Evolutionary conservation across 2,797 vertebrate species (phyloP).

Genomic region (Anniella stebbinsi): DNA sequence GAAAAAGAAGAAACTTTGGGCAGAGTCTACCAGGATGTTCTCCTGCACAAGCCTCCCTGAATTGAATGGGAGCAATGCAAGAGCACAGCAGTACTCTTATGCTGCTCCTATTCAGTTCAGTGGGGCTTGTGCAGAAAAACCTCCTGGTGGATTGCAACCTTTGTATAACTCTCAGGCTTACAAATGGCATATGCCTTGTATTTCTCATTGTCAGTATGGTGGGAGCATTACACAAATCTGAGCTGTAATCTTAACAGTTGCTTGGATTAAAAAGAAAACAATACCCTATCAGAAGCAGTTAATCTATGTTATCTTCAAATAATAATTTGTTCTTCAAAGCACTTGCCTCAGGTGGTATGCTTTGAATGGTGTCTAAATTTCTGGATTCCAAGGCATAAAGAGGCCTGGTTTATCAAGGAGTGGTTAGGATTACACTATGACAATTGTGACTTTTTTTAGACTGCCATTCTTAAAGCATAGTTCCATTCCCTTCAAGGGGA

Average conservation of each 20-base stretch:
- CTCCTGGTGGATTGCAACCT: neutral
- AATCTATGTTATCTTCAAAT: slow-evolving; percentile 31
- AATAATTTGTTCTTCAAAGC: slow-evolving; percentile 38
- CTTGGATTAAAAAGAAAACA: neutral
- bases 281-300: slow-evolving; percentile 11
- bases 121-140: neutral
- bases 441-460: slow-evolving; percentile 5
- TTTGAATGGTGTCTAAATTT: neutral
- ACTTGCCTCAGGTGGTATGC: slow-evolving; percentile 2
- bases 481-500: neutral
- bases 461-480: neutral
- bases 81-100: neutral
- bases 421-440: slow-evolving; percentile 44
- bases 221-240: neutral
- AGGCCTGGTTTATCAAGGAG: slow-evolving; percentile 32
- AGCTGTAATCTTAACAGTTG: slow-evolving; percentile 4
- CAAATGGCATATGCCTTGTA: neutral
- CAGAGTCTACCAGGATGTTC: neutral
- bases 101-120: neutral
- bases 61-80: neutral
- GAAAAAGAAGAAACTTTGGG: neutral
- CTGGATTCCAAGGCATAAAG: neutral
- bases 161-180: neutral
- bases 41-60: neutral
- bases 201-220: neutral